phyloP scores from a whole-genome alignment of 2,113 vertebrate genomes.

The Sceloporus tristichus region DNA sequence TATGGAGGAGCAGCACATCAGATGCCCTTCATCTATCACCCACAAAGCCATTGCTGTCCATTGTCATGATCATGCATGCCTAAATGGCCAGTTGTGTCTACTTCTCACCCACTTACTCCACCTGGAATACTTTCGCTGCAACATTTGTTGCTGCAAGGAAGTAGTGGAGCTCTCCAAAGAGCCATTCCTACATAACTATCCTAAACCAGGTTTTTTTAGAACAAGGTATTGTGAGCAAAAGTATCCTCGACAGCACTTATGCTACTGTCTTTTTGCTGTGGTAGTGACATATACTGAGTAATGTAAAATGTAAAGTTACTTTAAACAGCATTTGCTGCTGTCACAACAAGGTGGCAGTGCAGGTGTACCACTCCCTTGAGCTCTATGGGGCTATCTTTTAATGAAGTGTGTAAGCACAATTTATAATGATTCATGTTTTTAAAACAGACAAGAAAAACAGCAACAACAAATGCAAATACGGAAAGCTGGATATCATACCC shows the following conservation, averaged over 20 bases:
- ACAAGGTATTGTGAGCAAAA: neutral
- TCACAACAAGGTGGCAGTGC: neutral
- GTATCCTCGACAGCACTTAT: too few relatives aligned
- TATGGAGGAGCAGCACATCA: neutral
- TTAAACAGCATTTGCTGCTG: neutral
- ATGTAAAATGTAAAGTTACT: neutral
- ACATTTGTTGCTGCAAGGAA: neutral
- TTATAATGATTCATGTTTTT: too few relatives aligned
- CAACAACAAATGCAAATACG: too few relatives aligned
- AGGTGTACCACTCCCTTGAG: too few relatives aligned
- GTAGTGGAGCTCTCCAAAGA: neutral
- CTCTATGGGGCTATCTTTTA: too few relatives aligned
- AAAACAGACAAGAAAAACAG: too few relatives aligned
- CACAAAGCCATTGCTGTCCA: neutral
- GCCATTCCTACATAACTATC: neutral
- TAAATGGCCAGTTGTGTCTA: neutral
- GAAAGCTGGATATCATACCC: too few relatives aligned
- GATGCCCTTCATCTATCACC: neutral
- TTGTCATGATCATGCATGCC: neutral
- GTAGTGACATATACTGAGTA: too few relatives aligned
- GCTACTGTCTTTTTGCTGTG: too few relatives aligned
- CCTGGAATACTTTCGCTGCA: neutral
- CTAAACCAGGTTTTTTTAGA: neutral
- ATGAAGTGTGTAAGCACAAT: too few relatives aligned
- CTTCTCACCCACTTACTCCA: neutral